Evolutionary conservation across 1,140 invertebrate species (phyloP).

Genomic region (Aphelinus certus): DNA sequence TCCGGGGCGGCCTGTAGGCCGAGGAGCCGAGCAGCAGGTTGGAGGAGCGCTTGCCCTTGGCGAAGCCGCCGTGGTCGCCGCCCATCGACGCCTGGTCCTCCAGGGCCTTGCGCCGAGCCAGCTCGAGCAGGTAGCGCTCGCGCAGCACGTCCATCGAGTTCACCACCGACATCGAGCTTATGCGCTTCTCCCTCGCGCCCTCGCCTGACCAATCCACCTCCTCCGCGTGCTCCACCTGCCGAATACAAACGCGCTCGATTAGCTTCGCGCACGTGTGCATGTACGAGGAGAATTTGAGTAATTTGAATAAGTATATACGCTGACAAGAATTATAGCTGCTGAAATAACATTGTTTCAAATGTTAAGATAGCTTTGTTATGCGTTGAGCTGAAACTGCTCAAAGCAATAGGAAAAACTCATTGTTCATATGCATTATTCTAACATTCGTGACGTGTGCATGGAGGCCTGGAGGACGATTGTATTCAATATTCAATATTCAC

Average conservation of each 20-base stretch:
- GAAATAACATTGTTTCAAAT: background rate
- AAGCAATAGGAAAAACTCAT: no score
- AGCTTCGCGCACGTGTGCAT: no score
- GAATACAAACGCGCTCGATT: no score
- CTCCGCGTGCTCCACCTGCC: conserved; percentile 18
- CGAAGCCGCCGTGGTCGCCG: conserved; percentile 57
- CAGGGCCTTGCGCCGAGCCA: conserved; percentile 66
- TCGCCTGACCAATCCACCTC: conserved; percentile 36
- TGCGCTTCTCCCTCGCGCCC: conserved; percentile 50
- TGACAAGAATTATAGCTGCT: background rate
- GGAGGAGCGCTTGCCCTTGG: conserved; percentile 57
- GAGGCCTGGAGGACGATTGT: no score
- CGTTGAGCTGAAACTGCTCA: background rate
- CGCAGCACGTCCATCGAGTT: conserved; percentile 70
- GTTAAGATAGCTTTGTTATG: no score
- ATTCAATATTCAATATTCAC: no score
- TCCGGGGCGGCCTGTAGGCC: no score
- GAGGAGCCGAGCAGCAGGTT: no score
- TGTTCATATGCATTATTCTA: no score
- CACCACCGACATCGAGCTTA: conserved; percentile 69
- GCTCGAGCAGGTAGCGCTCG: conserved; percentile 67
- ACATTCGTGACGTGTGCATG: no score
- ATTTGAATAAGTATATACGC: conserved; percentile 16
- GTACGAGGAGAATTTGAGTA: background rate
- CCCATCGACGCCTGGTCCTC: conserved; percentile 64